These are phyloP conservation scores for Pseudomyrmex pallidus DNA, from an alignment of 1,140 invertebrate genomes.

Conservation along the genomic window DNA sequence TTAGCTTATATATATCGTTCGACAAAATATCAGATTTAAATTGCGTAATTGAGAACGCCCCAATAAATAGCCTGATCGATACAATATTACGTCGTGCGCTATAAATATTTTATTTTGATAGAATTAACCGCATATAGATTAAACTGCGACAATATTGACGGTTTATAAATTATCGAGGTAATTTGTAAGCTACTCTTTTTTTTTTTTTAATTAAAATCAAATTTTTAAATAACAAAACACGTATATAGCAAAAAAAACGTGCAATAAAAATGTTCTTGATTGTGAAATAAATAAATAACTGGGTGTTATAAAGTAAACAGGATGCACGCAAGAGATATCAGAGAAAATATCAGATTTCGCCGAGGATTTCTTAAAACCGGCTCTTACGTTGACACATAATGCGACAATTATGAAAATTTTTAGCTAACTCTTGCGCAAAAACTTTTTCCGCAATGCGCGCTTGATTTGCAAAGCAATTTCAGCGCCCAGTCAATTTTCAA, in stretches of 20 bases:
- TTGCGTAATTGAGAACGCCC: neutral
- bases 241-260: neutral
- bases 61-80: neutral
- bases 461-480: constrained; percentile 26
- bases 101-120: constrained; percentile 13
- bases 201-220: neutral
- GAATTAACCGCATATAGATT: neutral
- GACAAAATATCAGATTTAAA: neutral
- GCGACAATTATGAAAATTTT: constrained; percentile 37
- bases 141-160: neutral
- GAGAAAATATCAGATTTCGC: constrained; percentile 15
- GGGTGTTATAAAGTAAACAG: neutral
- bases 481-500: constrained; percentile 15
- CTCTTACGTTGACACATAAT: neutral
- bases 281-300: too few species aligned
- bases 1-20: too few species aligned
- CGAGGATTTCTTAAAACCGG: neutral
- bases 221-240: neutral
- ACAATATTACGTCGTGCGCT: neutral
- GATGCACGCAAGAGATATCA: neutral
- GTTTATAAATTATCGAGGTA: neutral
- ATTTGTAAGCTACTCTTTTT: neutral
- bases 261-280: neutral
- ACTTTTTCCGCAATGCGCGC: neutral
- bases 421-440: constrained; percentile 5